A percentile compares a stretch with the other conserved stretches of the same genome.
phyloP scores from a whole-genome alignment of 1,140 invertebrate species.

The Leucophenga varia region DNA sequence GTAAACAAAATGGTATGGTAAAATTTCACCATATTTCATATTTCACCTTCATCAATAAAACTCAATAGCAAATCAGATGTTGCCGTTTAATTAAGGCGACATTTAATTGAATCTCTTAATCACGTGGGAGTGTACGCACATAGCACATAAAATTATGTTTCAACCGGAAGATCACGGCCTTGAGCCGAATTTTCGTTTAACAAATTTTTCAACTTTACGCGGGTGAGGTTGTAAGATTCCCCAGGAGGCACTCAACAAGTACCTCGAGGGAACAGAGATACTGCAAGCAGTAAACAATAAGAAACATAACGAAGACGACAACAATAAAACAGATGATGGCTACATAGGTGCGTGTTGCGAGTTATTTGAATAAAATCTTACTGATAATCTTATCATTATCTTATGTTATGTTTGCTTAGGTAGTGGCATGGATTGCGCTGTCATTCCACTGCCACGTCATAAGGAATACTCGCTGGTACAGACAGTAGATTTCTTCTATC shows the following conservation, averaged over 20 bases:
- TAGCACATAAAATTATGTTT: no score
- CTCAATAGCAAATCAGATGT: no score
- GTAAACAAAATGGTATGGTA: no score
- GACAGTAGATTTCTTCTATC: conserved; percentile 76
- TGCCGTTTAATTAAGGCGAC: no score
- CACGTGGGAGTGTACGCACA: no score
- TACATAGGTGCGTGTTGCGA: conserved; percentile 11
- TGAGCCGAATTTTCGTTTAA: conserved; percentile 62
- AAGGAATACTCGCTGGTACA: conserved; percentile 67
- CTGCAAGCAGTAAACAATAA: conserved; percentile 1
- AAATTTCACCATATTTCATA: no score
- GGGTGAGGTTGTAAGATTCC: conserved; percentile 79
- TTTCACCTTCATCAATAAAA: no score
- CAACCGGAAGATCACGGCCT: conserved; percentile 17
- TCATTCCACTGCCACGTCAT: conserved; percentile 65
- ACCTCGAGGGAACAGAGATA: conserved; percentile 62
- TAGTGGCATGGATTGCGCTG: conserved; percentile 84
- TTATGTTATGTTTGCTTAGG: conserved; percentile 57
- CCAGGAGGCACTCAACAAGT: conserved; percentile 66
- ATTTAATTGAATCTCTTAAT: no score
- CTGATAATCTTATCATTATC: background rate
- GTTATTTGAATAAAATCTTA: background rate
- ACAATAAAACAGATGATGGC: conserved; percentile 3
- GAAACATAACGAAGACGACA: conserved; percentile 1
- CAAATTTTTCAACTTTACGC: conserved; percentile 70